phyloP scores from a whole-genome alignment of 2,113 vertebrate genomes.

The Corythornis cristatus region DNA sequence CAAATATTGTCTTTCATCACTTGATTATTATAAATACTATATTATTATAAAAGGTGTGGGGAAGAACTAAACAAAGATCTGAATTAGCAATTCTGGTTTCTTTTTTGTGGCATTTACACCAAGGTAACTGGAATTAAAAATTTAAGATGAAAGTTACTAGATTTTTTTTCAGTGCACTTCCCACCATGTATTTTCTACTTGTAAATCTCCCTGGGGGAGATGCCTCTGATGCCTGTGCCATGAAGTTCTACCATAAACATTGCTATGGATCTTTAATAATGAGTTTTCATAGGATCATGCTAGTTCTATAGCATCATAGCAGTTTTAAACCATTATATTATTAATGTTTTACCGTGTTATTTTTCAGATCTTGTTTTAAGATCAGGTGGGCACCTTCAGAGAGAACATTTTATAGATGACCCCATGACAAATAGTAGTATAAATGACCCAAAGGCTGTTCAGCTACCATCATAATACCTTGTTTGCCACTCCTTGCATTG shows the following conservation, averaged over 20 bases:
- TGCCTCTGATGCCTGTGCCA: neutral
- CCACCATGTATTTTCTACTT: neutral
- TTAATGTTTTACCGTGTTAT: neutral
- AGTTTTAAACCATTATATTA: neutral
- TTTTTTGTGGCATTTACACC: slow-evolving; percentile 2
- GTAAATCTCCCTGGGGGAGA: neutral
- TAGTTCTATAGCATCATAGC: neutral
- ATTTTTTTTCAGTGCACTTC: slow-evolving; percentile 20
- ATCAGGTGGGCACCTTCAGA: too few species aligned
- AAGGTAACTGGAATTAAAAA: slow-evolving; percentile 21
- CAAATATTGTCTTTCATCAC: neutral
- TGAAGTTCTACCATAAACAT: neutral
- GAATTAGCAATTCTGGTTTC: slow-evolving; percentile 25
- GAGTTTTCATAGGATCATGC: neutral
- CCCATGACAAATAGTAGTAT: neutral
- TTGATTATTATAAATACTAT: neutral
- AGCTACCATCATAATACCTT: neutral
- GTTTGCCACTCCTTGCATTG: neutral
- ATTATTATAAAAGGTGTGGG: neutral
- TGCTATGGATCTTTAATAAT: slow-evolving; percentile 12
- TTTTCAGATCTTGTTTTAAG: too few species aligned
- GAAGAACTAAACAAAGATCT: neutral
- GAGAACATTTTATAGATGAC: too few species aligned
- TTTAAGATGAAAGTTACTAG: slow-evolving; percentile 22
- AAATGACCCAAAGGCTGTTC: neutral